Evolutionary conservation across 2,888 invertebrate genomes (phyloP).

Genomic region (Nephrotoma appendiculata): DNA sequence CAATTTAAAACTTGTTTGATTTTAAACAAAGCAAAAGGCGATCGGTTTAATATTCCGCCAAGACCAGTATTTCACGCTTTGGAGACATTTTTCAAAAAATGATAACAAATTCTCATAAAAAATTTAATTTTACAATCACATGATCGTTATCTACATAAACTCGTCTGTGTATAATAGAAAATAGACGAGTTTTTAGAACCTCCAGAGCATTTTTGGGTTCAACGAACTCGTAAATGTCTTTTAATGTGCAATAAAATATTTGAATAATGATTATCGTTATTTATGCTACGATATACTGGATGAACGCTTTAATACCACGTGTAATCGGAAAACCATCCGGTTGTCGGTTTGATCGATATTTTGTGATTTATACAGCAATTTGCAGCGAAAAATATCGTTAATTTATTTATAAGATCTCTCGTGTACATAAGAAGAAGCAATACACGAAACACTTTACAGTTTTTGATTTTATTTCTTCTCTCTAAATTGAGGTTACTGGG

Average conservation of each 20-base stretch:
- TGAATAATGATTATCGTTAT: too few relatives aligned
- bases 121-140: not conserved
- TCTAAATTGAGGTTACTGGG: not conserved
- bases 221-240: not conserved
- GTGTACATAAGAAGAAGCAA: not conserved
- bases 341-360: not conserved
- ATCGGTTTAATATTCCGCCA: not conserved
- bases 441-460: not conserved
- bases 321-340: not conserved
- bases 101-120: not conserved
- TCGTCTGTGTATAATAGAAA: not conserved
- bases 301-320: not conserved
- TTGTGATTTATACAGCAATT: not conserved
- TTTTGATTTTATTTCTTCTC: not conserved
- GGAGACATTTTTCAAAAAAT: not conserved
- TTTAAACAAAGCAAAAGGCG: not conserved
- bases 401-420: not conserved
- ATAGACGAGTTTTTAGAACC: not conserved
- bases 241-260: too few relatives aligned
- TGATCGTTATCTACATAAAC: not conserved
- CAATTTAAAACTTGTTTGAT: not conserved
- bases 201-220: not conserved
- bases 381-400: not conserved
- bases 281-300: not conserved
- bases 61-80: not conserved